A percentile compares a stretch with the other conserved stretches of the same genome.
phyloP scores from a whole-genome alignment of 2,113 vertebrate genomes.

The Lichenostomus cassidix region DNA sequence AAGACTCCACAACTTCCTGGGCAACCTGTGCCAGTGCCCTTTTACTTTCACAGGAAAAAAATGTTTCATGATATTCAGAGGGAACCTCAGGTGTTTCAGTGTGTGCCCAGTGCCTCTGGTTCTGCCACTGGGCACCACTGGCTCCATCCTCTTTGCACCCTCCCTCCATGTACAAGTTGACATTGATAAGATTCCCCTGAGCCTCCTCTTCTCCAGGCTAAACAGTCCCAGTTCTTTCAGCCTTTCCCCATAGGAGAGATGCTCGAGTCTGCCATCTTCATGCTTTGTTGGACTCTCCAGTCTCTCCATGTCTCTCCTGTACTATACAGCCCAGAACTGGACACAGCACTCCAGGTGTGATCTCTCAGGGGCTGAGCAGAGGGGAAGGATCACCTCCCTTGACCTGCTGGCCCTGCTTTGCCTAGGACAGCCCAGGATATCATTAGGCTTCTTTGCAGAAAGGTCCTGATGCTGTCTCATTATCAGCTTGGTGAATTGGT shows the following conservation, averaged over 20 bases:
- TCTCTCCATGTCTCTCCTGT: not conserved
- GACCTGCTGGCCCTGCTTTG: fast-evolving
- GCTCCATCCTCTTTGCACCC: not conserved
- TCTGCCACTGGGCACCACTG: not conserved
- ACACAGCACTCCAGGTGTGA: not conserved
- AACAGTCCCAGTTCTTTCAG: not conserved
- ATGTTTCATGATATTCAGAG: not conserved
- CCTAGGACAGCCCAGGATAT: not conserved
- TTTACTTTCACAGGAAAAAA: not conserved
- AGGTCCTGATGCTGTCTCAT: too few relatives aligned
- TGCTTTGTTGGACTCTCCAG: not conserved
- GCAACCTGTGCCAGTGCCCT: not conserved
- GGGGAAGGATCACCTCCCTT: not conserved
- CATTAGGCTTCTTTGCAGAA: not conserved
- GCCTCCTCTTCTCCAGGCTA: not conserved
- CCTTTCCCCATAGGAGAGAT: not conserved
- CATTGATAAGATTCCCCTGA: too few relatives aligned
- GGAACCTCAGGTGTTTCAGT: not conserved
- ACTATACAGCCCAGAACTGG: not conserved
- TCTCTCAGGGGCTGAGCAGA: not conserved
- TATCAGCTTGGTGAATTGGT: not conserved
- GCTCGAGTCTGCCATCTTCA: not conserved
- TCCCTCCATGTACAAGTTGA: not conserved
- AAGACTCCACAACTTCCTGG: not conserved
- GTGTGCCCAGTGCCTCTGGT: not conserved